Conservation (phyloP, 2,113 vertebrate genomes). For the Melospiza melodia region DNA sequence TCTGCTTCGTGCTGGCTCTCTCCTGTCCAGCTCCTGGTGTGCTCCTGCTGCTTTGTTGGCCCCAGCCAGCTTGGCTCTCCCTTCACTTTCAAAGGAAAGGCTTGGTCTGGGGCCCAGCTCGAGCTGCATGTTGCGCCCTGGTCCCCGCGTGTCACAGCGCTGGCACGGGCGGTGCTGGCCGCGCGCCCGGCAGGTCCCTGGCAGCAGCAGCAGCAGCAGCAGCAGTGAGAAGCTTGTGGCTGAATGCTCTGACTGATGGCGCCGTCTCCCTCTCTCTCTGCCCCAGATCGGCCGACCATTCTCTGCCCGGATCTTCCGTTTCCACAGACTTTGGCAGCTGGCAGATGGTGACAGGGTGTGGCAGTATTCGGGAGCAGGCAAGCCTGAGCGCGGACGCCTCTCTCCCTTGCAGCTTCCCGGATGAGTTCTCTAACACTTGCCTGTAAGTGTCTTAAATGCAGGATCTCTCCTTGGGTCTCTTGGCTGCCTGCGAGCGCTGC, state of each 20-base stretch:
- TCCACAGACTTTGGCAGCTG: conserved; percentile 99
- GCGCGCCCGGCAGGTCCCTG: background rate
- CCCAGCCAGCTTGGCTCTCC: background rate
- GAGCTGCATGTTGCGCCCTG: background rate
- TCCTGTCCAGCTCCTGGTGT: background rate
- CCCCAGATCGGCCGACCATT: conserved; percentile 88
- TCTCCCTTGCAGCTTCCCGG: conserved; percentile 92
- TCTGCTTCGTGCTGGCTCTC: conserved; percentile 25
- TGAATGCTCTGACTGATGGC: conserved; percentile 61
- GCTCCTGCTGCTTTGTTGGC: background rate
- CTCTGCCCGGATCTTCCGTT: conserved; percentile 92
- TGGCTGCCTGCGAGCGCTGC: background rate
- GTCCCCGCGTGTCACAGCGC: background rate
- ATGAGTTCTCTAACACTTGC: conserved; percentile 88
- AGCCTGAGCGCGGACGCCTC: conserved; percentile 85
- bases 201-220: background rate
- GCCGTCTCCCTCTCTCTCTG: conserved; percentile 78
- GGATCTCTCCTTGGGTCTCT: conserved; percentile 32
- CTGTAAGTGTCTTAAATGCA: conserved; percentile 86
- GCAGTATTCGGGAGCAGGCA: conserved; percentile 93
- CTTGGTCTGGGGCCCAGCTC: background rate
- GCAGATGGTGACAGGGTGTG: conserved; percentile 98
- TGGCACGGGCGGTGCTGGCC: background rate
- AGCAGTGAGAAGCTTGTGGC: background rate
- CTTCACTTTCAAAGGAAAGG: conserved; percentile 1